phyloP scores from a whole-genome alignment of 2,888 invertebrate species.

The Amphiduros pacificus region DNA sequence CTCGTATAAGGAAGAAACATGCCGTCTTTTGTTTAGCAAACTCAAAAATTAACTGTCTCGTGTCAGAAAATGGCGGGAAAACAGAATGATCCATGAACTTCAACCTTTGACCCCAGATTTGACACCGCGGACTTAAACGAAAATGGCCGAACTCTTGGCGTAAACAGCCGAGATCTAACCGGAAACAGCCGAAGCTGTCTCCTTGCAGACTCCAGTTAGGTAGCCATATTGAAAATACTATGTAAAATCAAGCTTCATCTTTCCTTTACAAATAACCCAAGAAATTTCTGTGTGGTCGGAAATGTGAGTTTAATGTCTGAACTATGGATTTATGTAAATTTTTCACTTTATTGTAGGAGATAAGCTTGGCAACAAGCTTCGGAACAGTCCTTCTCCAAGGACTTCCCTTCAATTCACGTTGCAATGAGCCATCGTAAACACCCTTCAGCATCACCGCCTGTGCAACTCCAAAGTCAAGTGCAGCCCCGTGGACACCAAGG shows the following conservation, averaged over 20 bases:
- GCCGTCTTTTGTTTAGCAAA: too few relatives aligned
- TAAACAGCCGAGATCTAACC: slow-evolving; percentile 33
- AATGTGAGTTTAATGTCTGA: slow-evolving; percentile 11
- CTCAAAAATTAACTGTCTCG: too few relatives aligned
- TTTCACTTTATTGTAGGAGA: slow-evolving; percentile 46
- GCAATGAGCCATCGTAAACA: slow-evolving; percentile 50
- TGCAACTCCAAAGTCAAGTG: slow-evolving; percentile 39
- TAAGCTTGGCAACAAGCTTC: slow-evolving; percentile 53
- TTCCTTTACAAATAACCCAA: slow-evolving; percentile 4
- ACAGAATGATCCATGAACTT: too few relatives aligned
- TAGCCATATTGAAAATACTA: slow-evolving; percentile 46
- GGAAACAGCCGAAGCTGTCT: slow-evolving; percentile 50
- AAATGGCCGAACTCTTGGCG: too few relatives aligned
- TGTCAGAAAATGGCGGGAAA: too few relatives aligned
- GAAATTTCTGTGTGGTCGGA: slow-evolving; percentile 8
- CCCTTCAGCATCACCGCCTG: slow-evolving; percentile 46
- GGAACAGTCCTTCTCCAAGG: slow-evolving; percentile 45
- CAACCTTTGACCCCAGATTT: too few relatives aligned
- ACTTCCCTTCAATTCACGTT: slow-evolving; percentile 44
- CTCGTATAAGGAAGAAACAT: too few relatives aligned
- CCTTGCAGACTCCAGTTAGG: slow-evolving; percentile 49
- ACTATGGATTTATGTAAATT: slow-evolving; percentile 20
- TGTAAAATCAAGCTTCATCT: slow-evolving; percentile 44
- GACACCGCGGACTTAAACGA: too few relatives aligned
- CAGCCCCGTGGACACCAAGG: slow-evolving; percentile 35